Conservation (phyloP, 30 jellyfish, hydroid and myxozoan genomes). For the Hydra vulgaris region DNA sequence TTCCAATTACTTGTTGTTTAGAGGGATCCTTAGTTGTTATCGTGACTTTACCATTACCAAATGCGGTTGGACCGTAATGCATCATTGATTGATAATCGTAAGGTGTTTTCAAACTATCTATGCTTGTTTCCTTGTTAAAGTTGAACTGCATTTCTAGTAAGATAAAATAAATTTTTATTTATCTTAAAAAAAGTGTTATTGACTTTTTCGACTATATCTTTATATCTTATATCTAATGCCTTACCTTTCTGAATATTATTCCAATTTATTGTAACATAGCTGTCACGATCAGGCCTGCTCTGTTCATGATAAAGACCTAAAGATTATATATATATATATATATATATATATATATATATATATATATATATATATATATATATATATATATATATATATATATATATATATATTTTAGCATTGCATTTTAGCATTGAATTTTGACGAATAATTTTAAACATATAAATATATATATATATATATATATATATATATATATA, state of each 20-base stretch:
- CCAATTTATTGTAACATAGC: not conserved
- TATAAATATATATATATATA: no score
- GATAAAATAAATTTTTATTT: no score
- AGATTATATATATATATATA: no score
- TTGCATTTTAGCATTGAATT: no score
- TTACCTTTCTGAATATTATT: not conserved
- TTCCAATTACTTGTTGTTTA: constrained; percentile 47
- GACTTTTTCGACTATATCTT: no score
- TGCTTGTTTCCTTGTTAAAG: constrained; percentile 30
- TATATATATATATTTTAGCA: no score
- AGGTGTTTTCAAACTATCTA: constrained; percentile 31
- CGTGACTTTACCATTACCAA: constrained; percentile 59
- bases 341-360: no score
- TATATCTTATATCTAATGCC: no score
- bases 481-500: no score
- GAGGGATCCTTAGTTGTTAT: constrained; percentile 46
- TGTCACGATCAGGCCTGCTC: not conserved
- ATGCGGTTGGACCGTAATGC: constrained; percentile 66
- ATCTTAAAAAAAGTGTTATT: not conserved
- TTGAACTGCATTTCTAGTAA: constrained; percentile 37
- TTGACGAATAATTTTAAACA: no score
- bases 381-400: no score
- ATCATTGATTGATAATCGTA: constrained; percentile 54
- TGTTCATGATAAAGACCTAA: not conserved
- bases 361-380: no score